Conservation (phyloP, 1,140 invertebrate genomes). For the Steinernema feltiae region DNA sequence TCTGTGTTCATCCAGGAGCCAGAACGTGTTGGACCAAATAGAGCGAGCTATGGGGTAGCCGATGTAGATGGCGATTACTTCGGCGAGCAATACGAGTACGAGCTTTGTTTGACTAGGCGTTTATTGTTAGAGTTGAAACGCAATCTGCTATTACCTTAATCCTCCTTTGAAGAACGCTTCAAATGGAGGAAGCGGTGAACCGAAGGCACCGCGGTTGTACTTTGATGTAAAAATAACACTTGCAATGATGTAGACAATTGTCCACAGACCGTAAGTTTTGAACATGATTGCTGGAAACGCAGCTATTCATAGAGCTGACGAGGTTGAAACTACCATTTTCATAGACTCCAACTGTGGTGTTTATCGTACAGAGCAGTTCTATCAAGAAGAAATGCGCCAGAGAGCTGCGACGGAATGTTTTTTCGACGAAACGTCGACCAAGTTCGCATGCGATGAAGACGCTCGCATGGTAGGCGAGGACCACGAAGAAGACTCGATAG, state of each 20-base stretch:
- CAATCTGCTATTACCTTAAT: not conserved
- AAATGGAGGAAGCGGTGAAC: not conserved
- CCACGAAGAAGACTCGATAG: not conserved
- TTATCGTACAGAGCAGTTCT: not conserved
- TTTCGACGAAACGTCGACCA: not conserved
- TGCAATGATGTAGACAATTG: not conserved
- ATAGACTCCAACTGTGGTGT: not conserved
- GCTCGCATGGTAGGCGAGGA: not conserved
- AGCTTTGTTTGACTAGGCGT: not conserved
- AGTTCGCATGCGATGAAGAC: not conserved
- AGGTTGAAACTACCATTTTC: not conserved
- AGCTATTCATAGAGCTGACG: not conserved
- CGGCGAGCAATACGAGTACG: not conserved
- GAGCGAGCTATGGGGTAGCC: not conserved
- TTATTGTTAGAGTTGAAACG: not conserved
- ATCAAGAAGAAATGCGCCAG: not conserved
- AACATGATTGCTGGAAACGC: not conserved
- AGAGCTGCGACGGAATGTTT: not conserved
- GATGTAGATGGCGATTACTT: not conserved
- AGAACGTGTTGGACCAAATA: not conserved
- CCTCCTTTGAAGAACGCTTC: not conserved
- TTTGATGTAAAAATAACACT: not conserved
- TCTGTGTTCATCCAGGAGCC: not conserved
- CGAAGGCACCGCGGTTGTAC: conserved; percentile 2
- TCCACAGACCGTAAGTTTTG: not conserved